These are phyloP conservation scores for Pristionchus japonicus DNA, from an alignment of 2,888 invertebrate genomes.

Conservation along the genomic window DNA sequence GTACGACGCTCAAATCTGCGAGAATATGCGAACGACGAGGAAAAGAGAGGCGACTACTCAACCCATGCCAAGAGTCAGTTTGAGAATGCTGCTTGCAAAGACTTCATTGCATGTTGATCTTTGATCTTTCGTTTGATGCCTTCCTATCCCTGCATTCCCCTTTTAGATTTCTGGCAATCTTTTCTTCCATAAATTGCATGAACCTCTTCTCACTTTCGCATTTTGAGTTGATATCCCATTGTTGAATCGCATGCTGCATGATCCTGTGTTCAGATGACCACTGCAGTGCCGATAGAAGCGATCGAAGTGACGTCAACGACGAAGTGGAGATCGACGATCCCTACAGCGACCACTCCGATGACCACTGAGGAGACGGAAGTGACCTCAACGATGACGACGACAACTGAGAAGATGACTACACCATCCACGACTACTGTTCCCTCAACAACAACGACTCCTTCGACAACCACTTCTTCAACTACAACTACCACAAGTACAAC, in stretches of 20 bases:
- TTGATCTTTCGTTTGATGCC: neutral
- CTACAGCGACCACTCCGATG: neutral
- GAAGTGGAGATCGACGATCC: neutral
- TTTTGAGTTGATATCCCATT: neutral
- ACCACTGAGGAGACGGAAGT: neutral
- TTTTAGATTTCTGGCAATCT: too few species aligned
- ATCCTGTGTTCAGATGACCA: slow-evolving; percentile 8
- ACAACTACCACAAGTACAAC: neutral
- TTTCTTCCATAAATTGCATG: neutral
- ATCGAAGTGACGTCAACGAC: neutral
- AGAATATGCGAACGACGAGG: slow-evolving; percentile 27
- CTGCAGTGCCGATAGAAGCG: neutral
- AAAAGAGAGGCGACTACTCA: neutral
- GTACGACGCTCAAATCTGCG: slow-evolving; percentile 68
- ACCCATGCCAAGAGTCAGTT: slow-evolving; percentile 9
- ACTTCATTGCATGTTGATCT: neutral
- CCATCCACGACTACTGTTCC: neutral
- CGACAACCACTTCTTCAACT: slow-evolving; percentile 29
- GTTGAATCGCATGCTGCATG: slow-evolving; percentile 17
- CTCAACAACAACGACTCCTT: neutral
- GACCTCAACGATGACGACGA: neutral
- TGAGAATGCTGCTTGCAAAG: too few species aligned
- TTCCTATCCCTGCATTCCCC: neutral
- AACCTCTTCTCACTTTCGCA: neutral
- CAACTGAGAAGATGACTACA: neutral